These are phyloP conservation scores for Accipiter cooperii DNA, from an alignment of 2,113 vertebrate species.

Conservation along the genomic window DNA sequence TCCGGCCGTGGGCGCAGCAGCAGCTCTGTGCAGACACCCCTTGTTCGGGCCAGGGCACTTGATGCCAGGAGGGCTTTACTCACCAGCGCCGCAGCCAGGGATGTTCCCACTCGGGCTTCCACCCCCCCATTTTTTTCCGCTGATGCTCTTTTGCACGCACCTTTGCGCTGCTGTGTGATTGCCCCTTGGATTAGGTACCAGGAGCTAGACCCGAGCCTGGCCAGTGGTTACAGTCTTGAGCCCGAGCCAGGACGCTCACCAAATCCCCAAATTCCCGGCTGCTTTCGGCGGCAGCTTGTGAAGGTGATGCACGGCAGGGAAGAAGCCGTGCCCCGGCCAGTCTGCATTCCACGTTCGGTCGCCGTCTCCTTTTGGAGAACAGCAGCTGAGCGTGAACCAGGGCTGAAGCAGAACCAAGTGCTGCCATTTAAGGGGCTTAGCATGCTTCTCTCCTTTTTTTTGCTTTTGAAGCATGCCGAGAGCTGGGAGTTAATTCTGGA, in stretches of 20 bases:
- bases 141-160: not conserved
- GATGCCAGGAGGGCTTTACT: not conserved
- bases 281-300: not conserved
- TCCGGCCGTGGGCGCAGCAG: too few relatives aligned
- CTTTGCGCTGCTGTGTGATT: not conserved
- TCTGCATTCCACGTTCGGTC: fast-evolving
- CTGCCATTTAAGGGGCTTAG: not conserved
- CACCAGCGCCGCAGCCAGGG: too few relatives aligned
- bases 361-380: not conserved
- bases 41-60: fast-evolving
- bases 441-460: not conserved
- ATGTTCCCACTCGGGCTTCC: not conserved
- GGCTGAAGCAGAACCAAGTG: not conserved
- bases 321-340: not conserved
- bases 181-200: not conserved
- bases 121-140: not conserved
- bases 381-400: fast-evolving
- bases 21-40: not conserved
- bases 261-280: not conserved
- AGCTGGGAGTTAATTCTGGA: slow-evolving; percentile 52
- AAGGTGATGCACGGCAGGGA: not conserved
- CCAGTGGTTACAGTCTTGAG: not conserved
- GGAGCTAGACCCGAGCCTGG: not conserved
- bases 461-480: not conserved
- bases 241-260: not conserved